Evolutionary conservation across 2,888 invertebrate species (phyloP).

Genomic region (Macrophya annulata): DNA sequence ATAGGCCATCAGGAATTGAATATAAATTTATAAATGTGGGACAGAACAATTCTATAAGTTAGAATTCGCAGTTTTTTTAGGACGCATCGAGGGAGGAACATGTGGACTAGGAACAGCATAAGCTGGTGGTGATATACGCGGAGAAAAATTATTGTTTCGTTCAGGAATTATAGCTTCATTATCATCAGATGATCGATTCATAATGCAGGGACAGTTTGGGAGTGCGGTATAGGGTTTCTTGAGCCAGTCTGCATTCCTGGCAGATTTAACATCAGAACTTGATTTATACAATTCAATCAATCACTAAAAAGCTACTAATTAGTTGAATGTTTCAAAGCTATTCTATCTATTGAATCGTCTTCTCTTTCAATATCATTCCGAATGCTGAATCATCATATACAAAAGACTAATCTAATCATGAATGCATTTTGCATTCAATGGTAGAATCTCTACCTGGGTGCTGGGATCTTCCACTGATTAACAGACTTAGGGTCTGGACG

Average conservation of each 20-base stretch:
- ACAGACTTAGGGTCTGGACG: conserved; percentile 52
- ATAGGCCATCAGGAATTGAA: not conserved
- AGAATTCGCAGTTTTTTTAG: conserved; percentile 21
- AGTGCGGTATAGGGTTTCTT: conserved; percentile 67
- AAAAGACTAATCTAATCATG: not conserved
- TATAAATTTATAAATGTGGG: conserved; percentile 8
- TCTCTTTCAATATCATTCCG: not conserved
- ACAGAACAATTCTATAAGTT: conserved; percentile 28
- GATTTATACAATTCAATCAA: conserved; percentile 13
- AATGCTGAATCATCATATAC: not conserved
- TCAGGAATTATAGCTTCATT: conserved; percentile 31
- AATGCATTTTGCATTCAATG: not conserved
- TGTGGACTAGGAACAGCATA: conserved; percentile 52
- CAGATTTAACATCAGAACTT: conserved; percentile 48
- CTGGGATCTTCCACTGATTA: conserved; percentile 51
- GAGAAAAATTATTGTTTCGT: conserved; percentile 30
- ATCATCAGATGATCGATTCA: conserved; percentile 40
- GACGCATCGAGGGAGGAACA: conserved; percentile 33
- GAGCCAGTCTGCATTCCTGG: conserved; percentile 67
- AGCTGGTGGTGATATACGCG: conserved; percentile 28
- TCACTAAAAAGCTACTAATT: not conserved
- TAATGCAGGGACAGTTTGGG: conserved; percentile 56
- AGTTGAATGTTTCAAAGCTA: not conserved
- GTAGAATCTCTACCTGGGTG: conserved; percentile 50
- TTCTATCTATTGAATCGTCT: not conserved